Evolutionary conservation across 2,797 vertebrate genomes (phyloP).

Genomic region (Gymnothorax javanicus): DNA sequence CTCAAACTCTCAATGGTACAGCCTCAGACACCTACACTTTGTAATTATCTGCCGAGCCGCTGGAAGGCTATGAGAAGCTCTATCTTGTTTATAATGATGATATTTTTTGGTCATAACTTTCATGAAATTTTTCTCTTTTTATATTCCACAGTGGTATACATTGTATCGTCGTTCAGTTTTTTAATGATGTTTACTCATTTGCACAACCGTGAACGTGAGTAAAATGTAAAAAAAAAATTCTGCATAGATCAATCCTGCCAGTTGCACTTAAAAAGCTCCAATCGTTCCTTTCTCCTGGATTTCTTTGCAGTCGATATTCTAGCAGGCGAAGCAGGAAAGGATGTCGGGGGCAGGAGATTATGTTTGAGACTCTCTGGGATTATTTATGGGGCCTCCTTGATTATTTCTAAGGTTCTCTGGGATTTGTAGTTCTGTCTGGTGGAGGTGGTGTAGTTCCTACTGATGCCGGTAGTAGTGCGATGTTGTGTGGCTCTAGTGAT

Average conservation of each 20-base stretch:
- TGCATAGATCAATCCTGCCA: not conserved
- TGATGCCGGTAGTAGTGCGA: not conserved
- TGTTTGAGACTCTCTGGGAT: not conserved
- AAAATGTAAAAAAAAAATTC: not conserved
- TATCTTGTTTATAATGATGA: not conserved
- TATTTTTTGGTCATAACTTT: not conserved
- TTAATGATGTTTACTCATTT: not conserved
- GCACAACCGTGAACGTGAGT: not conserved
- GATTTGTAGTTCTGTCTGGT: conserved; percentile 35
- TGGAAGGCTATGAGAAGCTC: not conserved
- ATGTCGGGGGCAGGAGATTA: not conserved
- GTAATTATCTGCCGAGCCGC: not conserved
- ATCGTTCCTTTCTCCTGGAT: not conserved
- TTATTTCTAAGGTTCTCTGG: not conserved
- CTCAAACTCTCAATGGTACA: not conserved
- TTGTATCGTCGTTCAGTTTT: not conserved
- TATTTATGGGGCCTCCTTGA: no score
- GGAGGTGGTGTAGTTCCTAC: not conserved
- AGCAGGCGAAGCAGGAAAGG: not conserved
- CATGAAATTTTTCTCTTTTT: not conserved
- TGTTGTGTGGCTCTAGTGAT: not conserved
- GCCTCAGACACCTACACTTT: not conserved
- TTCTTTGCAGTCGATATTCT: not conserved
- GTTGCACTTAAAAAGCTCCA: not conserved
- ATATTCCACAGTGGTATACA: not conserved